A percentile compares a stretch with the other conserved stretches of the same genome.
phyloP scores from a whole-genome alignment of 2,888 invertebrate species.

The Hymenopus coronatus region DNA sequence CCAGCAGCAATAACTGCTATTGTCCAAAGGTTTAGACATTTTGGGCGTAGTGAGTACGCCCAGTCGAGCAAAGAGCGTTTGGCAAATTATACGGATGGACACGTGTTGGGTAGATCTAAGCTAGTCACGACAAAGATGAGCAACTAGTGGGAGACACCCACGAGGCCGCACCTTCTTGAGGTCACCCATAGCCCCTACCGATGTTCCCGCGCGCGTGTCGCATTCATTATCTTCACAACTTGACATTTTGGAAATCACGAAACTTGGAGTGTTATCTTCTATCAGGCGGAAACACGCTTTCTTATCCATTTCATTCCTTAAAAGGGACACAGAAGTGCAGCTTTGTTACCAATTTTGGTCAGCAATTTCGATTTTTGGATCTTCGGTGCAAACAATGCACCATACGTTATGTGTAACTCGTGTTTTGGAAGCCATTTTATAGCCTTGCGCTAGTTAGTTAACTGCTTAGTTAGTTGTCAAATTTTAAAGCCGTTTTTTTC shows the following conservation, averaged over 20 bases:
- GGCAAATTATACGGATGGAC: neutral
- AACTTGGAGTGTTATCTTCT: neutral
- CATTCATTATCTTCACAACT: neutral
- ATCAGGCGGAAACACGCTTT: neutral
- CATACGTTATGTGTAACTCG: too few species aligned
- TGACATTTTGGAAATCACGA: neutral
- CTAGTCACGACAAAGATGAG: neutral
- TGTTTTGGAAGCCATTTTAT: too few species aligned
- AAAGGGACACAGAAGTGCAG: too few species aligned
- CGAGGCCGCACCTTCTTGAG: neutral
- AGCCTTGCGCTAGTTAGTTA: too few species aligned
- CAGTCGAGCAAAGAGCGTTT: neutral
- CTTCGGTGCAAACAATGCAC: too few species aligned
- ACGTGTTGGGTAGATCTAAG: neutral
- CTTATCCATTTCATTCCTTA: neutral
- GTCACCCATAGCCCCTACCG: neutral
- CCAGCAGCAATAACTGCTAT: neutral
- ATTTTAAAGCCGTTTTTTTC: too few species aligned
- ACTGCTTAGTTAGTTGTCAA: too few species aligned
- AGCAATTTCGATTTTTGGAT: too few species aligned
- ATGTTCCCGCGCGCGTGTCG: neutral
- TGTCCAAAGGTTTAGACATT: neutral
- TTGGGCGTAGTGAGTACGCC: neutral
- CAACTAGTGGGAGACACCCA: neutral
- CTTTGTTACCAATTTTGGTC: too few species aligned